Percentiles rank a stretch among this genome's conserved stretches.
These are phyloP conservation scores for Pelecanus crispus DNA, from an alignment of 2,113 vertebrate species.

Conservation along the genomic window DNA sequence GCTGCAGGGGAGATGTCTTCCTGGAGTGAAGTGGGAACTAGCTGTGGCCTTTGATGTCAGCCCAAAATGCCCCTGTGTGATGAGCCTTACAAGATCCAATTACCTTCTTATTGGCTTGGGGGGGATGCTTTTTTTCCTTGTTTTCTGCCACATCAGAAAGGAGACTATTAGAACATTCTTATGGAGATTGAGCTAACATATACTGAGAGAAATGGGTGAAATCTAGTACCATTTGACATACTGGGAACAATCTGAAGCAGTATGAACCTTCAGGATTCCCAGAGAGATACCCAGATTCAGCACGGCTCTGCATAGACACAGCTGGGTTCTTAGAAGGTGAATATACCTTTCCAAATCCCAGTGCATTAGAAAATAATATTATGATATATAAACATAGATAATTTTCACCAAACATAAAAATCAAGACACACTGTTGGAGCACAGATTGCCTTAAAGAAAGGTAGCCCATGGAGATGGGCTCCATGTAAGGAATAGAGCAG, in stretches of 20 bases:
- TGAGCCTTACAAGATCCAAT: not conserved
- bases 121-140: not conserved
- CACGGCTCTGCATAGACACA: not conserved
- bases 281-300: not conserved
- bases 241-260: not conserved
- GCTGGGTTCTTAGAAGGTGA: not conserved
- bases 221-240: not conserved
- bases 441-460: not conserved
- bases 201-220: not conserved
- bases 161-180: not conserved
- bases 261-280: not conserved
- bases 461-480: fast-evolving
- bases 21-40: not conserved
- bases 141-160: not conserved
- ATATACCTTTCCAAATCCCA: not conserved
- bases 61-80: not conserved
- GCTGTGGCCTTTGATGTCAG: not conserved
- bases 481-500: not conserved
- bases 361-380: not conserved
- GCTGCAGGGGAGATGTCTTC: not conserved
- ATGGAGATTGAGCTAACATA: not conserved
- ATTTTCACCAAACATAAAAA: not conserved
- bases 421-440: not conserved
- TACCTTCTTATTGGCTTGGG: not conserved
- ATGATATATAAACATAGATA: not conserved